Conservation (phyloP, 2,888 invertebrate species). For the Orthosia gracilis region DNA sequence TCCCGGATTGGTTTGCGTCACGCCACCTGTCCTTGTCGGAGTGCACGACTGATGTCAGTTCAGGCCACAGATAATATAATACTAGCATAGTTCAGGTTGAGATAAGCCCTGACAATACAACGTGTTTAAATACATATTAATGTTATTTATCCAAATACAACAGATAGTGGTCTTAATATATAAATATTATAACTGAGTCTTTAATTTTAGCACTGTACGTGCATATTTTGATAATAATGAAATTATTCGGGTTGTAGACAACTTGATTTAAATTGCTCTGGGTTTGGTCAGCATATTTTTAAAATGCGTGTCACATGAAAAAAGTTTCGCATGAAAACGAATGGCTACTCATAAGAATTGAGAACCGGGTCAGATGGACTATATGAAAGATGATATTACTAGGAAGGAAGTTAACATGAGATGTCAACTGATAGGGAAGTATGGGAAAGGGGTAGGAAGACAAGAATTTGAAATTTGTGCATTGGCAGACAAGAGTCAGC, state of each 20-base stretch:
- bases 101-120: conserved; percentile 62
- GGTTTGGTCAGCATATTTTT: background rate
- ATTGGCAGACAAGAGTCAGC: background rate
- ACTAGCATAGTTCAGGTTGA: conserved; percentile 23
- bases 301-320: conserved; percentile 3
- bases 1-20: conserved; percentile 57
- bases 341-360: too few species aligned
- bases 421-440: background rate
- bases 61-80: background rate
- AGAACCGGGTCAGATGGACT: background rate
- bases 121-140: conserved; percentile 55
- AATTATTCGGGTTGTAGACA: background rate
- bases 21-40: conserved; percentile 52
- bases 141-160: conserved; percentile 47
- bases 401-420: background rate
- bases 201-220: too few species aligned
- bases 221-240: conserved; percentile 5
- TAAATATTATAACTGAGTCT: conserved; percentile 13
- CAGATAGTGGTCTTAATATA: too few species aligned
- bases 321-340: background rate
- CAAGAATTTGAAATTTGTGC: background rate
- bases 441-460: background rate
- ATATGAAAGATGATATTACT: background rate
- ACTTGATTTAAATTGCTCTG: background rate
- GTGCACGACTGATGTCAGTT: conserved; percentile 58